Conservation (phyloP, 2,888 invertebrate species). For the Alentia gelatinosa region DNA sequence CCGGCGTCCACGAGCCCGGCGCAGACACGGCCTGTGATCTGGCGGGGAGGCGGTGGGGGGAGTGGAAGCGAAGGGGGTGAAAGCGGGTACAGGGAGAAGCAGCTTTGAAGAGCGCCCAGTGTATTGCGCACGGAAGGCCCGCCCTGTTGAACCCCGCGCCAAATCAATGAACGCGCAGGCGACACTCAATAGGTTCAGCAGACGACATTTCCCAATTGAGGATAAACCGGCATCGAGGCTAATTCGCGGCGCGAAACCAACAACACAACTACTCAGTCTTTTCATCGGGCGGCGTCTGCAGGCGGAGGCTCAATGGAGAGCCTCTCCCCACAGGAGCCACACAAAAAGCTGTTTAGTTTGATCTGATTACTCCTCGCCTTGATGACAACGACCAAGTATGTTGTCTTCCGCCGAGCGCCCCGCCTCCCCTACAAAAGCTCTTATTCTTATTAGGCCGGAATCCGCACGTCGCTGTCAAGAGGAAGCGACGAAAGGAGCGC, state of each 20-base stretch:
- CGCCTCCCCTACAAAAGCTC: neutral
- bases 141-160: constrained; percentile 26
- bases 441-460: neutral
- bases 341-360: constrained; percentile 28
- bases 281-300: neutral
- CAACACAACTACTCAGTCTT: neutral
- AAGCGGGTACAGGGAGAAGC: no score
- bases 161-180: constrained; percentile 35
- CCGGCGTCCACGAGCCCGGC: neutral
- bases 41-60: neutral
- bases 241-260: constrained; percentile 18
- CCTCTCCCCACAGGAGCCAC: neutral
- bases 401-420: constrained; percentile 21
- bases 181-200: neutral
- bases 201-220: constrained; percentile 34
- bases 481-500: neutral
- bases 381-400: constrained; percentile 39
- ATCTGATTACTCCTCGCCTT: constrained; percentile 23
- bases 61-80: no score
- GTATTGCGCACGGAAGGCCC: neutral
- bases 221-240: constrained; percentile 26
- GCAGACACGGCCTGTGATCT: constrained; percentile 17
- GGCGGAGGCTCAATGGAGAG: neutral
- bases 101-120: constrained; percentile 40
- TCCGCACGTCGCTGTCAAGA: neutral